phyloP scores from a whole-genome alignment of 2,888 invertebrate genomes.

The Rotaria socialis region DNA sequence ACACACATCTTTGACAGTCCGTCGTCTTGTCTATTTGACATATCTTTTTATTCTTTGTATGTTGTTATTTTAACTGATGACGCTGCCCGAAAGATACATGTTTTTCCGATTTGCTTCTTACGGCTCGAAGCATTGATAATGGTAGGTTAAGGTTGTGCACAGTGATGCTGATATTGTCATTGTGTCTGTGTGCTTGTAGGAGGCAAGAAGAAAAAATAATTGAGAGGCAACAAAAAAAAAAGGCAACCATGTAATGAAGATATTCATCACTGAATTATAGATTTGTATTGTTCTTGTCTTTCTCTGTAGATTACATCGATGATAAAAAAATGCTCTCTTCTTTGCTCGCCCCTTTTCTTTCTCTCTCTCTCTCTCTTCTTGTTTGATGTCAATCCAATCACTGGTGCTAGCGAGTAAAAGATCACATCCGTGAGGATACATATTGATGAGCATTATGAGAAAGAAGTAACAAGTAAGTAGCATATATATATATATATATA shows the following conservation, averaged over 20 bases:
- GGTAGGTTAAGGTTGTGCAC: constrained; percentile 18
- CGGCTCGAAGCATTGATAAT: constrained; percentile 9
- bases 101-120: constrained; percentile 8
- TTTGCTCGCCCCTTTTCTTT: background rate
- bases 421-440: constrained; percentile 23
- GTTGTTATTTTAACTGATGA: constrained; percentile 16
- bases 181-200: background rate
- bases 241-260: background rate
- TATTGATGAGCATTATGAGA: background rate
- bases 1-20: background rate
- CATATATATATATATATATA: background rate
- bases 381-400: constrained; percentile 8
- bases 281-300: background rate
- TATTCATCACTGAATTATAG: constrained; percentile 16
- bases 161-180: background rate
- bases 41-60: background rate
- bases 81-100: constrained; percentile 18
- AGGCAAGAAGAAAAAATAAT: background rate
- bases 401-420: background rate
- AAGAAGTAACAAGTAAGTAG: background rate
- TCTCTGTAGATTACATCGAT: background rate
- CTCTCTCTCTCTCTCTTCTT: background rate
- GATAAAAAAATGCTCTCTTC: background rate
- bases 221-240: background rate
- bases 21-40: background rate